phyloP scores from a whole-genome alignment of 2,113 vertebrate species.

The Vombatus ursinus region DNA sequence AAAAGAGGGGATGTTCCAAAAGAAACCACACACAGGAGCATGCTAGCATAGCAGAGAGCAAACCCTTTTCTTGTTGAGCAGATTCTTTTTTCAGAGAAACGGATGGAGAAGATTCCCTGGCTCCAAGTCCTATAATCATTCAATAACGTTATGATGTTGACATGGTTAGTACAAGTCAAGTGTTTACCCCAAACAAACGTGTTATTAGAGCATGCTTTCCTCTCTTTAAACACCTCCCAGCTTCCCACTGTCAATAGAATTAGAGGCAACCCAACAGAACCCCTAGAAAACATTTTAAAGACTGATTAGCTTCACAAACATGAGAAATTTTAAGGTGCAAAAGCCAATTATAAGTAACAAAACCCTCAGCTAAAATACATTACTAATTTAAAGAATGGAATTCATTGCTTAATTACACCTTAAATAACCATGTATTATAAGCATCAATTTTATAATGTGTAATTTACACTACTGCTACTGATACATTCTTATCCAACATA shows the following conservation, averaged over 20 bases:
- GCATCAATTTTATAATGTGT: background rate
- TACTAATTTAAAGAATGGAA: background rate
- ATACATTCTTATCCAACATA: background rate
- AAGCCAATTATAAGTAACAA: slow-evolving; percentile 7
- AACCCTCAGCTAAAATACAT: background rate
- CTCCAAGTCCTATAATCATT: slow-evolving; percentile 84
- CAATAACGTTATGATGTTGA: slow-evolving; percentile 79
- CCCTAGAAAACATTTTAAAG: background rate
- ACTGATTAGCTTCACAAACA: background rate
- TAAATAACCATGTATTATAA: slow-evolving; percentile 23
- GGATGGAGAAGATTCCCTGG: slow-evolving; percentile 77
- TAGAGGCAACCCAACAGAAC: background rate
- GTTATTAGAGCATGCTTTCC: slow-evolving; percentile 6
- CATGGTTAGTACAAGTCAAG: slow-evolving; percentile 52
- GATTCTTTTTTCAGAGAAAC: slow-evolving; percentile 79
- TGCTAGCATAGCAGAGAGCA: slow-evolving; percentile 80
- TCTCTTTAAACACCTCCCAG: background rate
- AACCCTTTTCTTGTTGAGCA: slow-evolving; percentile 80
- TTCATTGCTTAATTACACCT: slow-evolving; percentile 2
- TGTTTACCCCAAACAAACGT: background rate
- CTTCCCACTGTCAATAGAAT: background rate
- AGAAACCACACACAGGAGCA: slow-evolving; percentile 75
- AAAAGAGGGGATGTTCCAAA: slow-evolving; percentile 8
- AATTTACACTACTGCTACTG: background rate
- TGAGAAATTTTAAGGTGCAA: slow-evolving; percentile 24